Conservation (phyloP, 2,888 invertebrate genomes). For the Nycteola revayana region DNA sequence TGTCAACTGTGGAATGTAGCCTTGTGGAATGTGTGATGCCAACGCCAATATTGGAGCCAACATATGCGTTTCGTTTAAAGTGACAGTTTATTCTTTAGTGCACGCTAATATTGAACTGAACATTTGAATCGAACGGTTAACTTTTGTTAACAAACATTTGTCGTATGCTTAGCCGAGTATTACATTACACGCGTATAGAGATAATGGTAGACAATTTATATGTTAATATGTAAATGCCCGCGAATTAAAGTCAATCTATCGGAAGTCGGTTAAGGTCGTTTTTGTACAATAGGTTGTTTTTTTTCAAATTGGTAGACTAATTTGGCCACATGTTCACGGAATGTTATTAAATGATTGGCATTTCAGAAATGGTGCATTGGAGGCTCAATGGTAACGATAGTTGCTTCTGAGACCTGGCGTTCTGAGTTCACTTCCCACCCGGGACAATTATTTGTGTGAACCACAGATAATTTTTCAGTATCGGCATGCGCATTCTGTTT, state of each 20-base stretch:
- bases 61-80: slow-evolving; percentile 15
- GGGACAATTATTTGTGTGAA: too few species aligned
- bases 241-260: slow-evolving; percentile 38
- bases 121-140: slow-evolving; percentile 15
- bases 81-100: slow-evolving; percentile 17
- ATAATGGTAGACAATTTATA: slow-evolving; percentile 45
- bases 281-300: slow-evolving; percentile 22
- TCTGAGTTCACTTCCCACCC: too few species aligned
- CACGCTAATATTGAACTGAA: slow-evolving; percentile 9
- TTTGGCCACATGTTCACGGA: slow-evolving; percentile 26
- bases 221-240: slow-evolving; percentile 41
- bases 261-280: slow-evolving; percentile 43
- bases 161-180: slow-evolving; percentile 22
- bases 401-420: too few species aligned
- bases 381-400: too few species aligned
- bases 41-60: slow-evolving; percentile 15
- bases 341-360: slow-evolving; percentile 27
- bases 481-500: too few species aligned
- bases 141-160: slow-evolving; percentile 21
- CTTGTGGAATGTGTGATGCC: slow-evolving; percentile 33
- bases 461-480: too few species aligned
- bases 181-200: slow-evolving; percentile 23
- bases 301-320: slow-evolving; percentile 31
- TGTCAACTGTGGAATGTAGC: slow-evolving; percentile 39
- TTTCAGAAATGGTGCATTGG: too few species aligned